phyloP scores from a whole-genome alignment of 2,888 invertebrate genomes.

The Dendrolimus houi region DNA sequence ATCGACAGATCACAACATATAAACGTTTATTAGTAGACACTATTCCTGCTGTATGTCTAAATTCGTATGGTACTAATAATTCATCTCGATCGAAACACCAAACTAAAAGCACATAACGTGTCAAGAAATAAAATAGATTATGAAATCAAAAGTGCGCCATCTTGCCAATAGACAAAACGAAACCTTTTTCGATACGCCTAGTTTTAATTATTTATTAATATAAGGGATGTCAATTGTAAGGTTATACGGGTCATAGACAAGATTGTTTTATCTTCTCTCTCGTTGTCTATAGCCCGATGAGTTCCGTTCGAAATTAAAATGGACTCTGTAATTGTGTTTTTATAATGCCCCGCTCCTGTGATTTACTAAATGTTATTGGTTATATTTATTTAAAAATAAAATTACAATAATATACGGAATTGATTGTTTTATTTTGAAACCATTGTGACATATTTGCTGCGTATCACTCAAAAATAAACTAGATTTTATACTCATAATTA shows the following conservation, averaged over 20 bases:
- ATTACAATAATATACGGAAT: conserved; percentile 67
- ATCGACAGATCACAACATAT: too few relatives aligned
- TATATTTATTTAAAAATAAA: conserved; percentile 76
- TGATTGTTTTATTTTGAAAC: conserved; percentile 13
- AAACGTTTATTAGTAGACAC: too few relatives aligned
- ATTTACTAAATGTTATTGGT: conserved; percentile 77
- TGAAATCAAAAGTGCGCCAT: not conserved
- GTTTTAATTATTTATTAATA: conserved; percentile 44
- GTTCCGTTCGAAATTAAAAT: conserved; percentile 20
- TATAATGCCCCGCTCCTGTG: conserved; percentile 75
- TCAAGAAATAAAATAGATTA: too few relatives aligned
- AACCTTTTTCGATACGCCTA: not conserved
- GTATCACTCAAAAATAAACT: too few relatives aligned
- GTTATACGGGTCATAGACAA: conserved; percentile 6
- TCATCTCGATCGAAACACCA: too few relatives aligned
- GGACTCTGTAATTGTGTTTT: conserved; percentile 55
- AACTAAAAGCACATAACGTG: too few relatives aligned
- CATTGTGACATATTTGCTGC: not conserved
- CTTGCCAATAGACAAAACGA: not conserved
- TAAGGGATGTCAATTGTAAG: conserved; percentile 60
- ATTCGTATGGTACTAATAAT: too few relatives aligned
- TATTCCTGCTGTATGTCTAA: too few relatives aligned
- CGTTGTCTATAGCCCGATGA: conserved; percentile 30
- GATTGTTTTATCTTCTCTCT: conserved; percentile 3
- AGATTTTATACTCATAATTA: too few relatives aligned